Evolutionary conservation across 2,797 vertebrate genomes (phyloP).

Genomic region (Tauraco hartlaubi): DNA sequence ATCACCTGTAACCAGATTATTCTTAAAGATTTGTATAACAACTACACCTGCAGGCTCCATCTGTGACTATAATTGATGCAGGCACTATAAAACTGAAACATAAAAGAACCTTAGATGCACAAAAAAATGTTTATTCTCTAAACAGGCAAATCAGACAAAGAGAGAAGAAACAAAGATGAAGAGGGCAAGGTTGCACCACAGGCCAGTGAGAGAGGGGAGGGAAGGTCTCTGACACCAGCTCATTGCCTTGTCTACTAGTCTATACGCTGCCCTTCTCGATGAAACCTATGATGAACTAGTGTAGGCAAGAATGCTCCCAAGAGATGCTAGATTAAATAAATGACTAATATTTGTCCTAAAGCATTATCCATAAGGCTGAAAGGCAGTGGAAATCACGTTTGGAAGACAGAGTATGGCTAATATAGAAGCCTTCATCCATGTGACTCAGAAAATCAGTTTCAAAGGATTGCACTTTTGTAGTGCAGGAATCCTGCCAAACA

Average conservation of each 20-base stretch:
- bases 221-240: not conserved
- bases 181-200: not conserved
- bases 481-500: not conserved
- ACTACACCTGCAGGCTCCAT: not conserved
- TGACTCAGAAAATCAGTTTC: not conserved
- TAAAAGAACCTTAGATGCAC: not conserved
- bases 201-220: not conserved
- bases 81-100: not conserved
- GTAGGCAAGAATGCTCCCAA: not conserved
- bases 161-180: not conserved
- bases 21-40: not conserved
- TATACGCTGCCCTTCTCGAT: not conserved
- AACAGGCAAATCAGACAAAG: not conserved
- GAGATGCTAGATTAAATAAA: not conserved
- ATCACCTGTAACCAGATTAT: not conserved
- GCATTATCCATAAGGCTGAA: not conserved
- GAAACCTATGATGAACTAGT: not conserved
- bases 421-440: not conserved
- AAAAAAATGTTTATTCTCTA: not conserved
- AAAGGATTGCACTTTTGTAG: not conserved
- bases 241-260: not conserved
- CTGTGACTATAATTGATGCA: not conserved
- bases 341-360: not conserved
- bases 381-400: not conserved
- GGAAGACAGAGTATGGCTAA: not conserved